phyloP scores from a whole-genome alignment of 2,113 vertebrate genomes.

The Blennius ocellaris region DNA sequence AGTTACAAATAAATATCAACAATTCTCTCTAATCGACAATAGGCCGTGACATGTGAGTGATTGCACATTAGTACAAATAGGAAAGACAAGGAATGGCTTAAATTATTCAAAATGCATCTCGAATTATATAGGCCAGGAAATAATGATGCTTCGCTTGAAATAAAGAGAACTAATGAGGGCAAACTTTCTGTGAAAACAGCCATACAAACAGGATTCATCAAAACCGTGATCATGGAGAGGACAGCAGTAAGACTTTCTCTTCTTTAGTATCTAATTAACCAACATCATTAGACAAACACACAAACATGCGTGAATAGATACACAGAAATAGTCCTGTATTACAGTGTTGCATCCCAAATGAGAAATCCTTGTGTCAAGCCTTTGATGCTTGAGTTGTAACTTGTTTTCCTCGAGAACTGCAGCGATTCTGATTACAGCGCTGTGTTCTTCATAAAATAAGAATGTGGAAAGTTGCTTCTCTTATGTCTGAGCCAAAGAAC shows the following conservation, averaged over 20 bases:
- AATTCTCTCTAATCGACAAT: background rate
- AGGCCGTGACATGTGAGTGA: slow-evolving; percentile 10
- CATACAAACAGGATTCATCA: background rate
- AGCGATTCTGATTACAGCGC: slow-evolving; percentile 4
- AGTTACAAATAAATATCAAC: background rate
- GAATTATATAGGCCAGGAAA: slow-evolving; percentile 21
- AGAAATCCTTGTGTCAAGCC: background rate
- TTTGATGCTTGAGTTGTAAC: slow-evolving; percentile 14
- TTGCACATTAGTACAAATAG: background rate
- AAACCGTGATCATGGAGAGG: slow-evolving; percentile 14
- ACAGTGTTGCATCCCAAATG: slow-evolving; percentile 2
- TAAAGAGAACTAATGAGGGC: background rate
- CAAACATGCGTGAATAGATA: background rate
- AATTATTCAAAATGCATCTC: slow-evolving; percentile 27
- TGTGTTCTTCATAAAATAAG: slow-evolving; percentile 19
- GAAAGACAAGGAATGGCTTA: background rate
- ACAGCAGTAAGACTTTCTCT: slow-evolving; percentile 3
- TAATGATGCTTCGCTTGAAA: slow-evolving; percentile 8
- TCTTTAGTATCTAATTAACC: slow-evolving; percentile 27
- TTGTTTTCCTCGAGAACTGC: slow-evolving; percentile 8
- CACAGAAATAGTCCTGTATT: background rate
- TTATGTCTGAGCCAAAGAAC: background rate
- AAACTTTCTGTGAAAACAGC: no score
- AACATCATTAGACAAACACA: background rate
- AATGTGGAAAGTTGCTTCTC: slow-evolving; percentile 4